phyloP scores from a whole-genome alignment of 2,888 invertebrate species.

The Nymphalis c-album region DNA sequence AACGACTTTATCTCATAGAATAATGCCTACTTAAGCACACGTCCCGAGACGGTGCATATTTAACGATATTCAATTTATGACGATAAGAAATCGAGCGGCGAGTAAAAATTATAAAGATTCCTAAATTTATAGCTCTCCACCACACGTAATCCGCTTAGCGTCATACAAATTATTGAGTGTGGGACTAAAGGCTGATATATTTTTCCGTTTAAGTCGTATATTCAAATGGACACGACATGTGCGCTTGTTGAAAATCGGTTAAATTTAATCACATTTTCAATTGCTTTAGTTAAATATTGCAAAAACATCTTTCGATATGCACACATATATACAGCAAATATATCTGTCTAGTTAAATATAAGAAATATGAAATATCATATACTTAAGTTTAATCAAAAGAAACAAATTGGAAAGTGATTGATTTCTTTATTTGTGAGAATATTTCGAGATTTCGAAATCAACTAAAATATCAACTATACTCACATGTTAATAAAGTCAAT shows the following conservation, averaged over 20 bases:
- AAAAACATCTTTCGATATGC: not conserved
- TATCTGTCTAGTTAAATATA: not conserved
- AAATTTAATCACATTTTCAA: not conserved
- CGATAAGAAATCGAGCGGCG: constrained; percentile 66
- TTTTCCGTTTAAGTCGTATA: constrained; percentile 62
- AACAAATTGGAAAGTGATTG: too few relatives aligned
- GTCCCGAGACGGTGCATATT: constrained; percentile 56
- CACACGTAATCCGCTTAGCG: constrained; percentile 72
- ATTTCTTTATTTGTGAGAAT: too few relatives aligned
- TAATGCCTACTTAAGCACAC: constrained; percentile 70
- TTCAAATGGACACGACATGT: constrained; percentile 36
- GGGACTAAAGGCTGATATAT: constrained; percentile 78
- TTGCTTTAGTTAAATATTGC: not conserved
- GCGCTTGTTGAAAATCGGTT: constrained; percentile 11
- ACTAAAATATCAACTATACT: too few relatives aligned
- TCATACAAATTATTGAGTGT: constrained; percentile 77
- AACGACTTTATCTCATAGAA: constrained; percentile 70
- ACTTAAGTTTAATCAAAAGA: too few relatives aligned
- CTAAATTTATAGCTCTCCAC: constrained; percentile 71
- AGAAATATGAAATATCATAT: too few relatives aligned
- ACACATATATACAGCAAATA: not conserved
- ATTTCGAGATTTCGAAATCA: too few relatives aligned
- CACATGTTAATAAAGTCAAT: too few relatives aligned
- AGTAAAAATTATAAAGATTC: constrained; percentile 80
- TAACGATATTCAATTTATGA: constrained; percentile 80